Percentiles rank a stretch among this genome's conserved stretches.
Conservation (phyloP, 2,797 vertebrate species). For the Anisognathus igniventris region DNA sequence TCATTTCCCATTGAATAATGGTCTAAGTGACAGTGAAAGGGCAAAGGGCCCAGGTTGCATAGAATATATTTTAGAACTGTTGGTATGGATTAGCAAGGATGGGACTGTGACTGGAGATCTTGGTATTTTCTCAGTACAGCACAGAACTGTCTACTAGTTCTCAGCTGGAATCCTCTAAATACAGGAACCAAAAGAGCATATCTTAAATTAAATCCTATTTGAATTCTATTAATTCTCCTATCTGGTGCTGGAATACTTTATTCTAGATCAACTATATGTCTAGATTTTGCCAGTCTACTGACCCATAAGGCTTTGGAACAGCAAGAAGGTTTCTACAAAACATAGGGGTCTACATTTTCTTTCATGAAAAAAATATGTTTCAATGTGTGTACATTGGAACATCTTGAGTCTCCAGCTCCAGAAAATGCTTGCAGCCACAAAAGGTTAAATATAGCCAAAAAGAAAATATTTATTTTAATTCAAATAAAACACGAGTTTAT, state of each 20-base stretch:
- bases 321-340: background rate
- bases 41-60: background rate
- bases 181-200: background rate
- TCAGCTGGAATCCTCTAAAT: background rate
- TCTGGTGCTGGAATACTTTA: background rate
- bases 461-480: background rate
- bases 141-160: background rate
- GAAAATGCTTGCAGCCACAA: background rate
- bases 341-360: background rate
- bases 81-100: background rate
- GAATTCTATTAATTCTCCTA: background rate
- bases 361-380: background rate
- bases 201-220: background rate
- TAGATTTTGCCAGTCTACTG: background rate
- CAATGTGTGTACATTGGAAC: background rate
- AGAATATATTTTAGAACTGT: background rate
- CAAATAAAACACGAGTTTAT: background rate
- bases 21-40: background rate
- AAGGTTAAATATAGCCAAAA: background rate
- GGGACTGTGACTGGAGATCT: background rate
- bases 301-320: background rate
- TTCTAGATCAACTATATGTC: background rate
- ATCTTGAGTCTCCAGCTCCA: background rate
- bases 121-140: background rate
- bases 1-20: background rate